Base-by-base conservation (phyloP, 2,797 vertebrate species). In the Octomys mimax region DNA sequence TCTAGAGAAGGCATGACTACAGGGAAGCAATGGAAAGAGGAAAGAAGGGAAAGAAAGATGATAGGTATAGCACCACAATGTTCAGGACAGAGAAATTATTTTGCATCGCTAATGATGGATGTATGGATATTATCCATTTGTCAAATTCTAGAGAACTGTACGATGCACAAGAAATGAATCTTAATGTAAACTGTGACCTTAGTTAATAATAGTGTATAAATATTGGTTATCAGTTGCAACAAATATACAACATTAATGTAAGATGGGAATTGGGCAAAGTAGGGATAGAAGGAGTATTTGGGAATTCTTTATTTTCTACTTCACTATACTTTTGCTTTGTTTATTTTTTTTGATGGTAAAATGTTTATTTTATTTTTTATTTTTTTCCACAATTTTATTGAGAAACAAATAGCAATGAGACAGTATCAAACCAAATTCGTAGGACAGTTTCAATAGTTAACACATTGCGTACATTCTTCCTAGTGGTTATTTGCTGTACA, bases 81-180 rank as follows among this genome's bases (percentile, higher is more conserved):
- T 77, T 81, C 61, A 77, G 54, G 33, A 13, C 31, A 62, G 14
- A 42, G 33, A 75, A 80, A 68, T 5, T 61, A 24, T 89, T 80
- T 28, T 61, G 19, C 21, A 16, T 61, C 9, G 21, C 59, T 68
- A 54, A 28, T 66, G 22, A 10, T 59, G 33, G 36, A 42, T 54
- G 79, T 39, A 33, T 36, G 8, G 8, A 70, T 5, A 36, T 22
- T 84, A 62, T 61, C 28, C 18, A 49, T 54, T 79, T 94, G 66
- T 73, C 11, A 79, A 93, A 94, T 64, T 93, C 39, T 6, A 39
- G 33, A 73, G 87, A 92, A 61, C 19, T 88, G 6, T 70, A 54
- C 4, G 75, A 62, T 24, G 83, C 4, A 91, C 70, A 77, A 39
- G 89, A 36, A 59, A 46, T 39, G 1, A 70, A 26, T 5, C 28